Evolutionary conservation across 2,888 invertebrate genomes (phyloP), one percentile per base, ranked within the genome.

Genomic region (Habroteleia sp.): DNA sequence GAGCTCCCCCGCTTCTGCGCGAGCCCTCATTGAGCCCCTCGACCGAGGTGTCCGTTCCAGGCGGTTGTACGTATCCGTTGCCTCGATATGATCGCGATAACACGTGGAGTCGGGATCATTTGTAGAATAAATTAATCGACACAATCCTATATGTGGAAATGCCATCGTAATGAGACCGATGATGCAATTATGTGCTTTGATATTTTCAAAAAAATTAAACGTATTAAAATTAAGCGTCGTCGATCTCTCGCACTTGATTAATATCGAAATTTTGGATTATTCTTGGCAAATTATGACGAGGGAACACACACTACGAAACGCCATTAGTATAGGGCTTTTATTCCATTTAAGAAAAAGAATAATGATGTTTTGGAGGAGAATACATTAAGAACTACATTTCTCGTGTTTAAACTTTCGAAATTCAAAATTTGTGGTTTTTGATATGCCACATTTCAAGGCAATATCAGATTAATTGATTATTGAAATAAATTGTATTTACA

Each of bases 11-110:
- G 69, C 77, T 68, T 37, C 74, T 74, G 68, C 80, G 75, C 79
- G 78, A 77, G 52, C 41, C 66, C 83, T 79, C 85, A 86, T 86
- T 87, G 86, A 86, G 80, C 58, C 76, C 75, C 81, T 79, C 78
- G 81, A 68, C 8, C 60, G 13, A 42, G 76, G 66, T 76, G 68
- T 73, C 63, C 68, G 66, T 63, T 63, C 68, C 58, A 31, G 41
- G 68, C 50, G 66, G 62, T 44, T 48, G 44, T 58, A 35, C 60
- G 63, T 56, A 62, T 72, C 54, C 62, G 48, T 65, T 48, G 56
- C 27, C 50, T 37, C 52, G 71, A 65, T 65, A 63, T 46, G 66
- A 72, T 62, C 62, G 44, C 71, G 62, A 54, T 44, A 46, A 60
- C 58, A 62, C 44, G 52, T 52, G 46, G 8, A 48, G 39, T 54